A percentile compares a stretch with the other conserved stretches of the same genome.
Conservation (phyloP, 1,140 invertebrate genomes). For the Bilobella aurantiaca region DNA sequence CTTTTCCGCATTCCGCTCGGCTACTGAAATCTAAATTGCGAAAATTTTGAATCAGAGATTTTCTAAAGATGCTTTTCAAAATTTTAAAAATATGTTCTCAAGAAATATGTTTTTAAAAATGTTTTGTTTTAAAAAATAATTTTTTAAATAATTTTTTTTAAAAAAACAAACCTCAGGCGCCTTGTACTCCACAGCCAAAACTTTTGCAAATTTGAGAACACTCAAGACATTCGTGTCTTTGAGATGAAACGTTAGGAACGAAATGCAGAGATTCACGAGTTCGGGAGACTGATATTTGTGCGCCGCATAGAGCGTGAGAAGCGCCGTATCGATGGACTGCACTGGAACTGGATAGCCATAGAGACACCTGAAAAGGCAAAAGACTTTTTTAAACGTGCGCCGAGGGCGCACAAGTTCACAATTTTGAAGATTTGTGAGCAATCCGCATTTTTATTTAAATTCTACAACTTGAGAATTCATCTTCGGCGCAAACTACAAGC, state of each 20-base stretch:
- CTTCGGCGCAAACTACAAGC: background rate
- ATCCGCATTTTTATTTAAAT: no score
- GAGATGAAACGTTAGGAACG: constrained; percentile 47
- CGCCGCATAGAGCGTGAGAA: constrained; percentile 54
- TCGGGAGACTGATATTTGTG: constrained; percentile 56
- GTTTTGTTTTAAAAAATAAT: no score
- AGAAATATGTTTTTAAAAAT: no score
- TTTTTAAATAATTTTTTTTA: no score
- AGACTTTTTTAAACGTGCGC: no score
- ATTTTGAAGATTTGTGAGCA: no score
- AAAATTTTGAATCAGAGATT: no score
- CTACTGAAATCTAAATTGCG: no score
- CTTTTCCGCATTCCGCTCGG: no score
- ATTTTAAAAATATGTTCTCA: no score
- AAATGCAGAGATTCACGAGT: constrained; percentile 50
- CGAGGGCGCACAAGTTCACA: no score
- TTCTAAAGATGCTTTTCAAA: background rate
- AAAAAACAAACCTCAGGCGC: constrained; percentile 32
- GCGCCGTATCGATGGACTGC: constrained; percentile 51
- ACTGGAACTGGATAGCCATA: constrained; percentile 52
- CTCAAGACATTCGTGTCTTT: constrained; percentile 43
- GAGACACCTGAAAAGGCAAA: constrained; percentile 46
- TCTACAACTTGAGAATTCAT: background rate
- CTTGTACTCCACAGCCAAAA: constrained; percentile 38
- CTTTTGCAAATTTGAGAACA: constrained; percentile 43